phyloP scores from a whole-genome alignment of 2,888 invertebrate genomes.

The Chalcosyrphus nemorum region DNA sequence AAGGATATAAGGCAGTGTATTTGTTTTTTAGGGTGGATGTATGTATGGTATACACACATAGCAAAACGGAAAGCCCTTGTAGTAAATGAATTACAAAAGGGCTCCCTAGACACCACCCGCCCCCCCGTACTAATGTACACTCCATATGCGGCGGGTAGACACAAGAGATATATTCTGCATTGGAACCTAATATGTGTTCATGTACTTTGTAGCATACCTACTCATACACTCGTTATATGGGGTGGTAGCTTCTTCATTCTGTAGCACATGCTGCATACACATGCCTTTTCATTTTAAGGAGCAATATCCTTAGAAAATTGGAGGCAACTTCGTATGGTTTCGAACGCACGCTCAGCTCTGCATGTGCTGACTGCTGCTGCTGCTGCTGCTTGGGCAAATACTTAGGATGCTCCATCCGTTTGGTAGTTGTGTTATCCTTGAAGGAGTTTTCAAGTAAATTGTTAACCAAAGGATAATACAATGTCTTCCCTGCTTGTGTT shows the following conservation, averaged over 20 bases:
- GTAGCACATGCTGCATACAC: constrained; percentile 23
- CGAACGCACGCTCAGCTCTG: constrained; percentile 56
- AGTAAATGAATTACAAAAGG: constrained; percentile 65
- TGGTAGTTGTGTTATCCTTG: constrained; percentile 23
- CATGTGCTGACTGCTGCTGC: not conserved
- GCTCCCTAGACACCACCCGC: constrained; percentile 3
- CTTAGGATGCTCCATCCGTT: constrained; percentile 20
- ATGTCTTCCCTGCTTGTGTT: constrained; percentile 17
- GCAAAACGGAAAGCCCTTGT: constrained; percentile 44
- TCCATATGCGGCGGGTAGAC: constrained; percentile 15
- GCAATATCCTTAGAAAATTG: constrained; percentile 59
- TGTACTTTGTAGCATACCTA: not conserved
- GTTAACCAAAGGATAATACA: constrained; percentile 50
- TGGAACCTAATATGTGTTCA: constrained; percentile 28
- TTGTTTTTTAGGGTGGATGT: not conserved
- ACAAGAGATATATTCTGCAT: constrained; percentile 33
- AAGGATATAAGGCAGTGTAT: not conserved
- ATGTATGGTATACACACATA: constrained; percentile 14
- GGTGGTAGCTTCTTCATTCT: constrained; percentile 16
- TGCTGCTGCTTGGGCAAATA: constrained; percentile 3
- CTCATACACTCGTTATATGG: not conserved
- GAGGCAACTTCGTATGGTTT: constrained; percentile 16
- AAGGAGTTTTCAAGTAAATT: constrained; percentile 51
- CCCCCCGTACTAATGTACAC: not conserved
- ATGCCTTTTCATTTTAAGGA: constrained; percentile 63